Base-by-base conservation (phyloP, 2,888 invertebrate species). In the Hemithea aestivaria region DNA sequence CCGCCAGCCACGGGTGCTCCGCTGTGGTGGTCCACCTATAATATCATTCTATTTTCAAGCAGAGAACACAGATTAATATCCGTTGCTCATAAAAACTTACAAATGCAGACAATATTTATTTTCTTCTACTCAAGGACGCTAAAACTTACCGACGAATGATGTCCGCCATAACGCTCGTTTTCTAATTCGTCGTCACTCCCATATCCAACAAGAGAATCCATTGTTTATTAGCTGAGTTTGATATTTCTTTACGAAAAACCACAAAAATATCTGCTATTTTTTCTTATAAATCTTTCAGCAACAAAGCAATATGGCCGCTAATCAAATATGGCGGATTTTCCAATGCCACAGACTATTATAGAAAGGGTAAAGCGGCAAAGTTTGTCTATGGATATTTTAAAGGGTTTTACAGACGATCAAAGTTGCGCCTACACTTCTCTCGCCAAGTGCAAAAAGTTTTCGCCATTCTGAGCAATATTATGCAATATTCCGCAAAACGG, bases 171-270 rank as follows among this genome's bases (percentile, higher is more conserved):
- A 21, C 80, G 77, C 53, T 85, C 77, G 48, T 66, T 64, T 48
- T 92, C 91, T 59, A 89, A 89, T 46, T 94, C 94, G 58, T 94
- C 94, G 61, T 94, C 94, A 73, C 94, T 94, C 48, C 91, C 92
- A 68, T 94, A 94, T 66, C 91, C 92, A 45, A 92, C 89, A 43
- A 94, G 81, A 28, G 92, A 92, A 76, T 94, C 93, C 94, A 94
- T 94, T 36, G 28, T 27, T 8, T 26, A 20, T n/a, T 27, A 10
- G 2, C 16, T 16, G 3, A n/a, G n/a, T n/a, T n/a, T n/a, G n/a
- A n/a, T n/a, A n/a, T 16, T 16, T 16, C 2, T 16, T 5, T 4
- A 2, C 16, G 16, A 16, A 16, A 16, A 16, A 16, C 5, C 5
- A 16, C 16, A 16, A 16, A 16, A 16, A 4, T 16, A 4, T 16